Evolutionary conservation across 1,140 invertebrate genomes (phyloP), one percentile per base, ranked within the genome.

Genomic region (Leptinotarsa texana): DNA sequence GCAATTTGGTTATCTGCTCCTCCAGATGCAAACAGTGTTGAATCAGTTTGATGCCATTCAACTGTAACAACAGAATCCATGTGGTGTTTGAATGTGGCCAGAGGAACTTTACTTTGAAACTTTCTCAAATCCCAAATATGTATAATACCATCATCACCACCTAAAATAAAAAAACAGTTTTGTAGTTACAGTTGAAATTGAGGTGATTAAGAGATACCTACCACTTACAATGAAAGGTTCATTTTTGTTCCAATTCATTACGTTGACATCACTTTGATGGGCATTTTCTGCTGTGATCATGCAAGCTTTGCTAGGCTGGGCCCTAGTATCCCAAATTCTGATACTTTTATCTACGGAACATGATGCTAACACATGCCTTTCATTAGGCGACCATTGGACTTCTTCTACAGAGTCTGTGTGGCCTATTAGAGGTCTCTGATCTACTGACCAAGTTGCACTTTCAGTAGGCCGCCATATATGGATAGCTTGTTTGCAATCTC

Each of bases 381-480:
- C 98, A 88, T 93, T 98, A 3, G 97, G 97, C 75, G 97, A 99
- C 98, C 98, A 99, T 82, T 99, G 96, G 74, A 99, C 88, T 87
- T 99, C 98, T 89, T 99, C 98, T 8, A 99, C 96, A 70, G 97
- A 99, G 62, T 90, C 91, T 22, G 91, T 93, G 84, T 99, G 98
- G 2, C 94, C 96, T 76, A 91, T 89, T 74, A 95, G 91, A 2
- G 97, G 93, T 67, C 92, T 88, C 83, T 97, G 94, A 86, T 98
- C 95, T 11, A 99, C 95, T 80, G 89, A 87, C 97, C 97, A 99
- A 62, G 88, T 89, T 2, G 89, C 87, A 68, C 88, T 90, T 81
- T 96, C 90, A 77, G 87, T 86, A 15, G 95, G 93, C 78, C 90
- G 91, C 97, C 98, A 99, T 75, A 99, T 89, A 84, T 98, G 95